phyloP scores from a whole-genome alignment of 2,888 invertebrate species.

The Nemoura dubitans region DNA sequence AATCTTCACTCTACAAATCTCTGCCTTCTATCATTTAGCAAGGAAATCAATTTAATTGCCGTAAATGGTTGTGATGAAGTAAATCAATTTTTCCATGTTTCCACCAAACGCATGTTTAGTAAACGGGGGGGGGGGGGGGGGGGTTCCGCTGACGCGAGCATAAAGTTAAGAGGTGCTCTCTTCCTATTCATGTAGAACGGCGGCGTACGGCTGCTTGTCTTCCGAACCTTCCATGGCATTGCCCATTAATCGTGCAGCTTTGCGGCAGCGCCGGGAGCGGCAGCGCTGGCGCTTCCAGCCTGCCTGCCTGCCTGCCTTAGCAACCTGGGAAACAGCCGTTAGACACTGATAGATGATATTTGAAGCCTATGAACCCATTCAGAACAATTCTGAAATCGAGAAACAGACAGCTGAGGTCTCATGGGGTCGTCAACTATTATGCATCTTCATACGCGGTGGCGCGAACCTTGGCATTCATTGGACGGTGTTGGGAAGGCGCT shows the following conservation, averaged over 20 bases:
- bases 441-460: constrained; percentile 5
- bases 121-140: not conserved
- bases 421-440: constrained; percentile 15
- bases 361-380: constrained; percentile 37
- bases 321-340: constrained; percentile 18
- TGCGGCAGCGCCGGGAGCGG: constrained; percentile 1
- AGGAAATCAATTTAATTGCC: too few relatives aligned
- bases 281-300: too few relatives aligned
- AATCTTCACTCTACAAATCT: too few relatives aligned
- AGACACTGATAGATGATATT: constrained; percentile 36
- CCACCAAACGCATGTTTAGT: not conserved
- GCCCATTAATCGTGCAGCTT: constrained; percentile 37
- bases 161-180: not conserved
- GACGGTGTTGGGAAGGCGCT: not conserved
- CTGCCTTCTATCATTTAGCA: too few relatives aligned
- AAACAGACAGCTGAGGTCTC: constrained; percentile 37
- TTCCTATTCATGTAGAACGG: constrained; percentile 33
- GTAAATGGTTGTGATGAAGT: not conserved
- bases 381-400: constrained; percentile 32
- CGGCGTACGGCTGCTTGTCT: not conserved
- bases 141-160: not conserved
- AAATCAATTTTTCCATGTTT: constrained; percentile 10
- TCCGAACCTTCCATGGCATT: not conserved
- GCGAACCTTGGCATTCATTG: not conserved
- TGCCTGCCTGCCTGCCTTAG: constrained; percentile 20